These are phyloP conservation scores for Nephotettix cincticeps DNA, from an alignment of 1,140 invertebrate genomes.

Conservation along the genomic window DNA sequence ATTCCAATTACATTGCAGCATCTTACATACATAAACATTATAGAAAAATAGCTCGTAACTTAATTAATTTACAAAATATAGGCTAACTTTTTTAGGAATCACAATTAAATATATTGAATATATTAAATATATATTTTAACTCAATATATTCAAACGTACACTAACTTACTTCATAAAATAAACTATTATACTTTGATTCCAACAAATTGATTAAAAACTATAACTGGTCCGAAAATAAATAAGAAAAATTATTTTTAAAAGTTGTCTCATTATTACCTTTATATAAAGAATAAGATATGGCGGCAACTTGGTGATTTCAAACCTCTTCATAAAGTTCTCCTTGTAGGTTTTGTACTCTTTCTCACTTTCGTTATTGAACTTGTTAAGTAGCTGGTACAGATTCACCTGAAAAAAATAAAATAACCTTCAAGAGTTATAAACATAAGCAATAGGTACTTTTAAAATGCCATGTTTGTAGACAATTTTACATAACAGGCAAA, in stretches of 20 bases:
- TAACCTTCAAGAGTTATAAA: too few species aligned
- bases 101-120: too few species aligned
- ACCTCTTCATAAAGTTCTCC: conserved; percentile 96
- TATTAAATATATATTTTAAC: too few species aligned
- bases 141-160: too few species aligned
- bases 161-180: neutral
- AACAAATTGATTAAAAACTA: neutral
- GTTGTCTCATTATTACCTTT: too few species aligned
- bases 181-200: neutral
- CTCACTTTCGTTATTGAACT: conserved; percentile 94
- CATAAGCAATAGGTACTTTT: conserved; percentile 15
- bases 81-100: too few species aligned
- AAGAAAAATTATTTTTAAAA: too few species aligned
- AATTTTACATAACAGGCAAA: too few species aligned
- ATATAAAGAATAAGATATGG: conserved; percentile 98
- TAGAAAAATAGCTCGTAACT: too few species aligned
- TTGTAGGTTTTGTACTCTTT: conserved; percentile 99
- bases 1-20: too few species aligned
- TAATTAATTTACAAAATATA: too few species aligned
- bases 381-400: conserved; percentile 87
- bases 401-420: conserved; percentile 67
- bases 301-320: conserved; percentile 92
- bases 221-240: neutral
- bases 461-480: neutral
- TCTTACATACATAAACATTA: too few species aligned